A percentile compares a stretch with the other conserved stretches of the same genome.
Evolutionary conservation across 2,888 invertebrate species (phyloP).

Genomic region (Dryomyza anilis): DNA sequence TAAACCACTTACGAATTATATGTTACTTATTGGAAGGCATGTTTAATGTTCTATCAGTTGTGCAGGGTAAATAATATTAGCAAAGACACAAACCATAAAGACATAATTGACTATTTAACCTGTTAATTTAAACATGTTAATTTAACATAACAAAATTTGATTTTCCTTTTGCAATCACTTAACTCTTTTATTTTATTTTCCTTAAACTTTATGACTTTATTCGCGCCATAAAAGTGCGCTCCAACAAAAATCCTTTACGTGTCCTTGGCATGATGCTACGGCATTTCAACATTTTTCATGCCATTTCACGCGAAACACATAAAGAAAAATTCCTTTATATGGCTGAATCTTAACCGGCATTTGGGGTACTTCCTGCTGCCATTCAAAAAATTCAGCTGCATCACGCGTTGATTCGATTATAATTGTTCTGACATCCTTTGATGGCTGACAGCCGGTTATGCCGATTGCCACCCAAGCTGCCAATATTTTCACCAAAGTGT

Average conservation of each 20-base stretch:
- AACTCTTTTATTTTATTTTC: not conserved
- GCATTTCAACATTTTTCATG: too few relatives aligned
- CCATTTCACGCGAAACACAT: not conserved
- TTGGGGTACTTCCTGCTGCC: not conserved
- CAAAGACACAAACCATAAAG: too few relatives aligned
- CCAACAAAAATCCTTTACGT: too few relatives aligned
- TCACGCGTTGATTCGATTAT: not conserved
- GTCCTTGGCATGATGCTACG: too few relatives aligned
- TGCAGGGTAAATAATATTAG: too few relatives aligned
- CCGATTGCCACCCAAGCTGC: not conserved
- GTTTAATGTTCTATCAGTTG: too few relatives aligned
- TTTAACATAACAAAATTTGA: too few relatives aligned
- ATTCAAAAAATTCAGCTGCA: slow-evolving; percentile 5
- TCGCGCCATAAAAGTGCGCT: not conserved
- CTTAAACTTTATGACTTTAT: not conserved
- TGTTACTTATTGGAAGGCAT: too few relatives aligned
- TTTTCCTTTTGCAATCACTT: not conserved
- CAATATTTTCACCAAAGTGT: too few relatives aligned
- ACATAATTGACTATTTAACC: too few relatives aligned
- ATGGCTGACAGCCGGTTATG: not conserved
- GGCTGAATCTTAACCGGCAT: not conserved
- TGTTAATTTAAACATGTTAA: too few relatives aligned
- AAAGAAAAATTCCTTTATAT: not conserved
- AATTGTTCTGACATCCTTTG: slow-evolving; percentile 6
- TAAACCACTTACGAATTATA: too few relatives aligned